A percentile compares a stretch with the other conserved stretches of the same genome.
Conservation (phyloP, 2,113 vertebrate species). For the Phrynosoma blainvillii region DNA sequence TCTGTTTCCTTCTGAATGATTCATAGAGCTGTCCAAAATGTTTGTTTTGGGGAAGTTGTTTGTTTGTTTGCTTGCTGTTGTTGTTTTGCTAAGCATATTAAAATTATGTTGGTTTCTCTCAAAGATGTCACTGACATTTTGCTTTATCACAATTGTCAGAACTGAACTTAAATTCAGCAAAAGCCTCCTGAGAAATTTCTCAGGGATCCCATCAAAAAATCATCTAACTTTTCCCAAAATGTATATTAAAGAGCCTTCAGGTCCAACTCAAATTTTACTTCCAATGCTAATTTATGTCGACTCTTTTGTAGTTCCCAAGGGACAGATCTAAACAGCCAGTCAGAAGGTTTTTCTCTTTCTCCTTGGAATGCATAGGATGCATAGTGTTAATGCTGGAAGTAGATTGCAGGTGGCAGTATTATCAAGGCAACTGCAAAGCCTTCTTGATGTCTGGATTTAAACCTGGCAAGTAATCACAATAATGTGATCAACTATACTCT, state of each 20-base stretch:
- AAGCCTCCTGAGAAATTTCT: neutral
- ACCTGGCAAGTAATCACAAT: neutral
- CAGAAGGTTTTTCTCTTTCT: neutral
- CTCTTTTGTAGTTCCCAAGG: neutral
- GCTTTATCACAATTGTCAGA: neutral
- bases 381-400: neutral
- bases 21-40: neutral
- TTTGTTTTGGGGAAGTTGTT: too few species aligned
- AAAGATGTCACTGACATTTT: neutral
- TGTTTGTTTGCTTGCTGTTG: too few species aligned
- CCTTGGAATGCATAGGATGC: neutral
- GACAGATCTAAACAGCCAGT: neutral
- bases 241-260: neutral
- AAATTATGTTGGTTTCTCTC: neutral
- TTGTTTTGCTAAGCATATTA: neutral
- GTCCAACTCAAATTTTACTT: neutral
- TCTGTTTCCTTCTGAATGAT: neutral
- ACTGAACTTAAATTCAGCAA: neutral
- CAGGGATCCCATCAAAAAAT: neutral
- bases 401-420: conserved; percentile 15
- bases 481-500: neutral
- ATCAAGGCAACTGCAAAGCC: conserved; percentile 2
- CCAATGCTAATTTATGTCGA: neutral
- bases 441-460: neutral
- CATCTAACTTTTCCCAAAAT: neutral